Evolutionary conservation across 1,140 invertebrate genomes (phyloP).

Genomic region (Maconellicoccus hirsutus): DNA sequence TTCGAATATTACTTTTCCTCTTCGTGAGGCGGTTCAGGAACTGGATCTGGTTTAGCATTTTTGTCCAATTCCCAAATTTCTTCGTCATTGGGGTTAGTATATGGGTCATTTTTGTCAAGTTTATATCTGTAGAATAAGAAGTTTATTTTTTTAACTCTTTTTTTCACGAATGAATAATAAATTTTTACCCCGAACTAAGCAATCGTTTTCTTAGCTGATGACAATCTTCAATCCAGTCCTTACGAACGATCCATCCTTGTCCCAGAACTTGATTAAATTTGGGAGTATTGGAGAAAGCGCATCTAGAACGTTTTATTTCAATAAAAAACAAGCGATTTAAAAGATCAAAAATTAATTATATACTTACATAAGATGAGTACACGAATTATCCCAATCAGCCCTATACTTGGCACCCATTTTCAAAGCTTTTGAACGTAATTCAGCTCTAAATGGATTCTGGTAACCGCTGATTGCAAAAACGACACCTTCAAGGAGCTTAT

Average conservation of each 20-base stretch:
- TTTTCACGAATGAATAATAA: too few relatives aligned
- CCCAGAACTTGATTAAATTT: conserved; percentile 65
- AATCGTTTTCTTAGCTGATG: conserved; percentile 47
- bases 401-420: conserved; percentile 70
- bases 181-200: conserved; percentile 41
- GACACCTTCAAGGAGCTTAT: conserved; percentile 49
- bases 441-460: conserved; percentile 61
- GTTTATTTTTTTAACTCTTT: too few relatives aligned
- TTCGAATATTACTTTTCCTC: neutral
- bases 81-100: neutral
- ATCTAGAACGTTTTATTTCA: conserved; percentile 42
- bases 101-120: neutral
- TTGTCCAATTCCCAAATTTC: neutral
- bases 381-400: conserved; percentile 56
- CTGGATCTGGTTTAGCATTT: neutral
- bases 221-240: conserved; percentile 64
- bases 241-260: conserved; percentile 52
- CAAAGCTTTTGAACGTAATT: conserved; percentile 53
- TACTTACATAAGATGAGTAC: conserved; percentile 72
- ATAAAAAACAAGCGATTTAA: neutral
- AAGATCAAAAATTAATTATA: neutral
- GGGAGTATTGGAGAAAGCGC: conserved; percentile 78
- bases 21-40: neutral
- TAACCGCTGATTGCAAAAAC: conserved; percentile 74
- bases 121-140: too few relatives aligned